Evolutionary conservation across 2,888 invertebrate species (phyloP), one percentile per base, ranked within the genome.

Genomic region (Catocala fraxini): DNA sequence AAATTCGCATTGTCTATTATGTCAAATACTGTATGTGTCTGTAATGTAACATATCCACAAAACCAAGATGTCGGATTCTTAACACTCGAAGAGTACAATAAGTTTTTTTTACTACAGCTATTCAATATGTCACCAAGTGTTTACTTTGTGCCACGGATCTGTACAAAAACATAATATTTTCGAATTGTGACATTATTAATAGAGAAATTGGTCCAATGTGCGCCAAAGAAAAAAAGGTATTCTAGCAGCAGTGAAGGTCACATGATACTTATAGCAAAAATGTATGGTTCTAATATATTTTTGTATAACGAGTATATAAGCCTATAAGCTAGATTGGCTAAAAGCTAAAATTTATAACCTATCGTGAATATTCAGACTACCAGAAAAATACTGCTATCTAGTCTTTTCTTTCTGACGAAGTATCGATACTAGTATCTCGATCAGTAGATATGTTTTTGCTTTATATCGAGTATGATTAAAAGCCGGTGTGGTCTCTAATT

Each of bases 151-250:
- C 77, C 69, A 70, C 70, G 63, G 68, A 77, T 75, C 77, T 72
- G 64, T 65, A 79, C 80, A 83, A 85, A 84, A 87, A 86, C 85
- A 83, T 79, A 74, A 81, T 83, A 71, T 85, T 81, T 82, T 80
- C 66, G 74, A 86, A 84, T 90, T 90, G 90, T 90, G 90, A 91
- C 91, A 87, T 88, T 89, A 91, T 90, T 90, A 90, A 91, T 87
- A 89, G 88, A 89, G 88, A 91, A 91, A 89, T 91, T 91, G 88
- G 84, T 82, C 75, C 75, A 84, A 84, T 83, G 39, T 52, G n/a
- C 5, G 11, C 0, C 46, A 63, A 63, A 65, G 56, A 13, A n/a
- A 48, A 48, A 48, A 25, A 42, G 25, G 35, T 25, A 25, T 39
- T 42, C 5, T 25, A 12, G 11, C 33, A 34, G 48, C 33, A n/a